phyloP scores from a whole-genome alignment of 64 coral and sea anemone genomes.

The Platygyra sinensis region DNA sequence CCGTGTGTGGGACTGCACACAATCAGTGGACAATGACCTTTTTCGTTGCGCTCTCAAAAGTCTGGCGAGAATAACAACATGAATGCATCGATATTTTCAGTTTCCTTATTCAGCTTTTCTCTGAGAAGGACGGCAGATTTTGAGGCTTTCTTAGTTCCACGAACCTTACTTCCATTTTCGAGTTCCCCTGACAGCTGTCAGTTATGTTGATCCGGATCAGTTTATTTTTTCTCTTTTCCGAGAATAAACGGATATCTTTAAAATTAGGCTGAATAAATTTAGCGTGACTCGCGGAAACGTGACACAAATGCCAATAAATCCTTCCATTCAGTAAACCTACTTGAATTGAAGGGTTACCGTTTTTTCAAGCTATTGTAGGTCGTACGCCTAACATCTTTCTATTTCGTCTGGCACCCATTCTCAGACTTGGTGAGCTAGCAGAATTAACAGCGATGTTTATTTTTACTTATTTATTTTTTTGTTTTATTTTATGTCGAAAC shows the following conservation, averaged over 20 bases:
- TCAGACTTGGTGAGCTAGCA: no score
- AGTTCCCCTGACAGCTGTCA: not conserved
- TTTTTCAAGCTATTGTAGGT: no score
- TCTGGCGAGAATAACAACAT: not conserved
- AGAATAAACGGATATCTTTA: not conserved
- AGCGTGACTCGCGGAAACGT: not conserved
- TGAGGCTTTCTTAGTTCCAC: not conserved
- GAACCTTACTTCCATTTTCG: not conserved
- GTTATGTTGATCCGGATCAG: not conserved
- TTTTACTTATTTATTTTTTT: no score
- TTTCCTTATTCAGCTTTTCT: no score
- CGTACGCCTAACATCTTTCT: not conserved
- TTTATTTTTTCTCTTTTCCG: not conserved
- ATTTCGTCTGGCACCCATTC: not conserved
- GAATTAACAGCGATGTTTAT: no score
- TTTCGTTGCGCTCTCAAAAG: not conserved
- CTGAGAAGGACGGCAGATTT: not conserved
- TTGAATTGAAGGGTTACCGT: no score
- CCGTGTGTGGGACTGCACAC: not conserved
- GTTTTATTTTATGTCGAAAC: no score
- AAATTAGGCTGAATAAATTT: not conserved
- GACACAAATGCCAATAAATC: not conserved
- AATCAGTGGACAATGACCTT: not conserved
- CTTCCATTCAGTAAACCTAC: no score
- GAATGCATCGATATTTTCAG: not conserved